Evolutionary conservation across 2,888 invertebrate genomes (phyloP).

Genomic region (Alviniconcha strummeri): DNA sequence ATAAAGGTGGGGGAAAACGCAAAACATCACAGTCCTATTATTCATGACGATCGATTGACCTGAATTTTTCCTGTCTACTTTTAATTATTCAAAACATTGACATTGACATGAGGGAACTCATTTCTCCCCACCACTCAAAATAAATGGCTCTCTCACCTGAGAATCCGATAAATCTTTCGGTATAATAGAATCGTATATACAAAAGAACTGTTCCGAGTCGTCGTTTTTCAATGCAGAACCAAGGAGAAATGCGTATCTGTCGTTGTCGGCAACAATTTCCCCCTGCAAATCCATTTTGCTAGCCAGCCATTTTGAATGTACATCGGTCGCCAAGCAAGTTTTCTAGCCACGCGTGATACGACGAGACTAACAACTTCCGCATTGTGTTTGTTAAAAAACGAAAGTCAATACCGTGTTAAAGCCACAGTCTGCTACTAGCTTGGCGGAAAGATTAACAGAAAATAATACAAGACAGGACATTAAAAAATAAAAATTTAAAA

Average conservation of each 20-base stretch:
- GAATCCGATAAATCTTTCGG: constrained; percentile 60
- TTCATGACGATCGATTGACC: no score
- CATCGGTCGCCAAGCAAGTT: constrained; percentile 45
- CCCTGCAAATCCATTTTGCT: constrained; percentile 57
- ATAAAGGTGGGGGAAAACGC: no score
- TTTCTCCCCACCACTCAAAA: neutral
- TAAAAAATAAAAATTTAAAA: no score
- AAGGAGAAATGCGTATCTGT: constrained; percentile 66
- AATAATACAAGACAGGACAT: no score
- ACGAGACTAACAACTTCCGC: constrained; percentile 28
- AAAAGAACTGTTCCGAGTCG: constrained; percentile 64
- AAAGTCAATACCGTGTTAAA: no score
- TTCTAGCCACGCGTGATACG: constrained; percentile 26
- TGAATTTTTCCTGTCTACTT: no score
- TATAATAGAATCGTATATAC: constrained; percentile 63
- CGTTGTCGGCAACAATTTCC: constrained; percentile 62
- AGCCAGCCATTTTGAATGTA: constrained; percentile 35
- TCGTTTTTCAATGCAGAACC: constrained; percentile 67
- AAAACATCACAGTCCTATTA: no score
- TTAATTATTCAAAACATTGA: no score
- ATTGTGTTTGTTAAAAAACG: neutral
- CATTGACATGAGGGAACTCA: neutral
- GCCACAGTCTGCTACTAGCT: no score
- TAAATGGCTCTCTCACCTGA: constrained; percentile 52
- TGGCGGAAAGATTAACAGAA: no score